Percentiles rank a stretch among this genome's conserved stretches.
Evolutionary conservation across 2,113 vertebrate genomes (phyloP).

Genomic region (Aptenodytes forsteri): DNA sequence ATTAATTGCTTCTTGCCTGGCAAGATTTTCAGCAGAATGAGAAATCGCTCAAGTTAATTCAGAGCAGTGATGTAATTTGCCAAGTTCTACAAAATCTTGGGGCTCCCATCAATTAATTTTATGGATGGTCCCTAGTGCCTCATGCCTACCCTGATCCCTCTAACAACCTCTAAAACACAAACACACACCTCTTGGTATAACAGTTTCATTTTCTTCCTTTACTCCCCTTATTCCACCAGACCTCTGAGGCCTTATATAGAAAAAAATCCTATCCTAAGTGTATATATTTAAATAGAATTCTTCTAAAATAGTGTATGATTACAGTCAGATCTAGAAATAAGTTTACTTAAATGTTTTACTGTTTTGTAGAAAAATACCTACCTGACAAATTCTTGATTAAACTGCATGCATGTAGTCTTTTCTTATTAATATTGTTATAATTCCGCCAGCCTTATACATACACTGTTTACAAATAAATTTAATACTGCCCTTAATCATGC

Average conservation of each 20-base stretch:
- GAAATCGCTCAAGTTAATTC: neutral
- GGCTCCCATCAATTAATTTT: neutral
- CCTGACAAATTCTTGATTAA: neutral
- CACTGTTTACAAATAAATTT: neutral
- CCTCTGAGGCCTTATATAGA: neutral
- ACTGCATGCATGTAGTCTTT: neutral
- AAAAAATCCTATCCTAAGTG: neutral
- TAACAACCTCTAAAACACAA: neutral
- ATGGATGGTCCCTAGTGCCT: neutral
- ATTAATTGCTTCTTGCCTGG: neutral
- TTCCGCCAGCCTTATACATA: neutral
- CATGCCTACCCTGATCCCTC: neutral
- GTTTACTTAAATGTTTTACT: neutral
- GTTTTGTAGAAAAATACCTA: neutral
- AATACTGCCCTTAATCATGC: neutral
- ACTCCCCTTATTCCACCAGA: accelerated
- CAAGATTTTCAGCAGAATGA: neutral
- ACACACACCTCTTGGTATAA: neutral
- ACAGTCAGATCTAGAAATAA: neutral
- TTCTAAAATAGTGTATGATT: neutral
- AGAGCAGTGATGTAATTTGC: neutral
- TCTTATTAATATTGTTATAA: neutral
- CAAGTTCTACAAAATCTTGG: neutral
- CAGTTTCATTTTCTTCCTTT: neutral
- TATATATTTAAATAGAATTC: neutral